Evolutionary conservation across 2,888 invertebrate genomes (phyloP), one percentile per base, ranked within the genome.

Genomic region (Lasioglossum calceatum): DNA sequence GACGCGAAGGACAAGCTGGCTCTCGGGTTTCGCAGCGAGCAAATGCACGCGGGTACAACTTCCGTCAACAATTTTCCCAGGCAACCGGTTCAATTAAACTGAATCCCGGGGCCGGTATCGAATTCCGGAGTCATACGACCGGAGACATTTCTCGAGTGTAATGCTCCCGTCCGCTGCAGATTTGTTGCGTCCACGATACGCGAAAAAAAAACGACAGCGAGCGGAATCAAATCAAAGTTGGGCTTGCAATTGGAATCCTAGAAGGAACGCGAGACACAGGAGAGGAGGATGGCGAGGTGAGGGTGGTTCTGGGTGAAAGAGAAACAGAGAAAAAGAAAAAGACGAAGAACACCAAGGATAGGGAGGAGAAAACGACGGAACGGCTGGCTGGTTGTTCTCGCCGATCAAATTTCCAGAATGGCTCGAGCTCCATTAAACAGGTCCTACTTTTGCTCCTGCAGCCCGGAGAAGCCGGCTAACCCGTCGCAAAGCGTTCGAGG

Each of bases 191-290:
- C 42, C 50, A 27, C 47, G 47, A 47, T 81, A 81, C 78, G 78
- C 81, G 76, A 87, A 82, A 86, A 90, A 90, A 88, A 88, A 79
- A 80, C 36, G 74, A 81, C 77, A 81, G 84, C 79, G 82, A 80
- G 71, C 80, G 91, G 89, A 93, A 94, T 94, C 94, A 92, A 94
- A 94, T 94, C 94, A 93, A 94, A 94, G 92, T 94, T 94, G 90
- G 92, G 84, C 90, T 89, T 91, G 92, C 90, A 84, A 85, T 91
- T 90, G 81, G 92, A 92, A 92, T 92, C 90, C 88, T 81, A 81
- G 84, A 86, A 87, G 86, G 90, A 90, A 91, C 90, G 90, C 89
- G 90, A 91, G 85, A 87, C 84, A 54, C 19, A 32, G 80, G 36
- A 73, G 71, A 32, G 47, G 77, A 39, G 70, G 70, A 19, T 8